These are phyloP conservation scores for Percopsis transmontana DNA, from an alignment of 2,113 vertebrate genomes.

Conservation along the genomic window DNA sequence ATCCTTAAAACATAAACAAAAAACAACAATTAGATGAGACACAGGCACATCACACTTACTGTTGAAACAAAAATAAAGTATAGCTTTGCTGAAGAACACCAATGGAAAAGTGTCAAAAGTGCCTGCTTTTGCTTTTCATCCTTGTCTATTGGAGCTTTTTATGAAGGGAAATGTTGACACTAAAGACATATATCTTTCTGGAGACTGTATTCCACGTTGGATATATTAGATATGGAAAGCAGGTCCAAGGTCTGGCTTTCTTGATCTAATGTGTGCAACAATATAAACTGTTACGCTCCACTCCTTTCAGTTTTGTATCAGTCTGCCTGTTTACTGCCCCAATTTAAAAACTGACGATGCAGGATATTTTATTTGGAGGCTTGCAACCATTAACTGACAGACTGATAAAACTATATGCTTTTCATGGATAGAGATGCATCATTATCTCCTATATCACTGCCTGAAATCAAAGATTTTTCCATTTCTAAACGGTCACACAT, in stretches of 20 bases:
- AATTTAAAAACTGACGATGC: conserved; percentile 22
- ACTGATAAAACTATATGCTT: conserved; percentile 35
- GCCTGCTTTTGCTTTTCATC: conserved; percentile 16
- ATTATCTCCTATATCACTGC: conserved; percentile 16
- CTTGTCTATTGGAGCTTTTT: conserved; percentile 4
- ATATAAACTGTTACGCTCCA: not conserved
- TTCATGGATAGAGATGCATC: conserved; percentile 1
- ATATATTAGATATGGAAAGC: conserved; percentile 38
- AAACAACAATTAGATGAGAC: not conserved
- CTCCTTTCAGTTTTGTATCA: conserved; percentile 23
- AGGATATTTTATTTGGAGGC: conserved; percentile 34
- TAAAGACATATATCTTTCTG: conserved; percentile 24
- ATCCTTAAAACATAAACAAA: not conserved
- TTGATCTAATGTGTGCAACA: conserved; percentile 34
- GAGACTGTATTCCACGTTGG: conserved; percentile 12
- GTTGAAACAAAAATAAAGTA: not conserved
- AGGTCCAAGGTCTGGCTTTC: conserved; percentile 12
- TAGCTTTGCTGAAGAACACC: conserved; percentile 12
- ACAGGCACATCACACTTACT: not conserved
- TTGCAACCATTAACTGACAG: conserved; percentile 41
- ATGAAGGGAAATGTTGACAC: conserved; percentile 19
- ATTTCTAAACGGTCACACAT: conserved; percentile 19
- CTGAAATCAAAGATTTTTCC: conserved; percentile 35
- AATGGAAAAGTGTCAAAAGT: conserved; percentile 13
- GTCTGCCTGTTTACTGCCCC: conserved; percentile 37